These are phyloP conservation scores for Vulpes lagopus DNA, from an alignment of 2,113 vertebrate species.

Conservation along the genomic window DNA sequence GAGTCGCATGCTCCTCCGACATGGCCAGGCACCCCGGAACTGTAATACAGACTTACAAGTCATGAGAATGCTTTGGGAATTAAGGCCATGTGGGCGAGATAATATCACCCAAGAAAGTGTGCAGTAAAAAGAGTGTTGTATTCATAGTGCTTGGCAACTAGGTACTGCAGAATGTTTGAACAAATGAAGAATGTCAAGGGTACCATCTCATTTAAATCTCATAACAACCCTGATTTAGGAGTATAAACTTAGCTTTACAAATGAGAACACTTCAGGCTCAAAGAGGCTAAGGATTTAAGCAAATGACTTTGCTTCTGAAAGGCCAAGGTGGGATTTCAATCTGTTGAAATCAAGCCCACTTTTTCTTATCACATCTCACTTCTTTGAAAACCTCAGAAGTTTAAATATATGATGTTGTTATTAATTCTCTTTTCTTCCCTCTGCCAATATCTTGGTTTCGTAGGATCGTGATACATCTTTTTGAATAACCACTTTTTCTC, in stretches of 20 bases:
- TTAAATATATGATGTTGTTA: neutral
- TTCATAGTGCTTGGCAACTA: neutral
- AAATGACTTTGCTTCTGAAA: neutral
- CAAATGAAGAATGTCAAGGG: neutral
- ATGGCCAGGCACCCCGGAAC: neutral
- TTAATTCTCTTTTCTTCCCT: slow-evolving; percentile 16
- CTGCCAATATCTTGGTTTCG: neutral
- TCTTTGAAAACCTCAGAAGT: slow-evolving; percentile 14
- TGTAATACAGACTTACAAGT: neutral
- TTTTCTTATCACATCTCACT: neutral
- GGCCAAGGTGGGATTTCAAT: neutral
- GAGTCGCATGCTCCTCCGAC: neutral
- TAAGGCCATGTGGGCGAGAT: neutral
- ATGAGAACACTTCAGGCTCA: neutral
- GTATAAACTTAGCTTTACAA: neutral
- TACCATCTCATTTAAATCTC: neutral
- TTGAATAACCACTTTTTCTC: slow-evolving; percentile 21
- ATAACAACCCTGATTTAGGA: neutral
- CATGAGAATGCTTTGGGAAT: neutral
- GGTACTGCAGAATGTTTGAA: neutral
- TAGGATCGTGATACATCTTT: neutral
- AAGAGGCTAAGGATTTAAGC: neutral
- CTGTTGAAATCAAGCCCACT: neutral
- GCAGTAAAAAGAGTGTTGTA: neutral
- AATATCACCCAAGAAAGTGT: neutral